phyloP scores from a whole-genome alignment of 2,113 vertebrate genomes.

The Dipodomys merriami region DNA sequence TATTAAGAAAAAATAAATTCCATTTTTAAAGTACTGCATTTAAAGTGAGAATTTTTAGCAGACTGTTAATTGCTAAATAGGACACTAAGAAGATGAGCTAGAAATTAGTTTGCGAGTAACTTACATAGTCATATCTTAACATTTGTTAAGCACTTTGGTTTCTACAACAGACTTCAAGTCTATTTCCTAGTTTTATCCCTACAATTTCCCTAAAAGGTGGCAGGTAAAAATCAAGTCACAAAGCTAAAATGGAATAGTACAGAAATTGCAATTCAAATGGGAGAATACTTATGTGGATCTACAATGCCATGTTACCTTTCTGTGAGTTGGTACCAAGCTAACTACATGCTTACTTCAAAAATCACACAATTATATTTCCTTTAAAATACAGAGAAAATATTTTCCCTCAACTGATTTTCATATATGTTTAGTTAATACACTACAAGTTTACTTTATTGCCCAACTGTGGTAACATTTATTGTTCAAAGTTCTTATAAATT shows the following conservation, averaged over 20 bases:
- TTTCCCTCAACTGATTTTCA: conserved; percentile 37
- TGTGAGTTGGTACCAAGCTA: background rate
- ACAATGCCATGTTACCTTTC: background rate
- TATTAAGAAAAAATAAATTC: background rate
- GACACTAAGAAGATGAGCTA: background rate
- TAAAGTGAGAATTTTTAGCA: conserved; percentile 8
- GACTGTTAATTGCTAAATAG: conserved; percentile 27
- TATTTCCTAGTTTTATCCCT: conserved; percentile 7
- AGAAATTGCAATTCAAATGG: conserved; percentile 31
- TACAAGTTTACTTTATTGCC: background rate
- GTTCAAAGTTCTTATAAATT: conserved; percentile 38
- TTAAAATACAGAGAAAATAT: conserved; percentile 53
- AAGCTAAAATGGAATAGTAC: background rate
- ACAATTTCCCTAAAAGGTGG: conserved; percentile 29
- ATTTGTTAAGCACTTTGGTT: conserved; percentile 19
- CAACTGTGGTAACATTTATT: background rate
- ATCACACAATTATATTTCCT: conserved; percentile 12
- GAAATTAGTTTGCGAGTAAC: conserved; percentile 49
- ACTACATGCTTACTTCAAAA: conserved; percentile 11
- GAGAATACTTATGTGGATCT: background rate
- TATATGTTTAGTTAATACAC: conserved; percentile 1
- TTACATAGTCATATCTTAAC: background rate
- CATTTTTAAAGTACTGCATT: conserved; percentile 36
- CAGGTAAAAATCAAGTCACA: conserved; percentile 28
- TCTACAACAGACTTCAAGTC: conserved; percentile 38